Conservation (phyloP, 2,113 vertebrate species). For the Pogonocichla stellata region DNA sequence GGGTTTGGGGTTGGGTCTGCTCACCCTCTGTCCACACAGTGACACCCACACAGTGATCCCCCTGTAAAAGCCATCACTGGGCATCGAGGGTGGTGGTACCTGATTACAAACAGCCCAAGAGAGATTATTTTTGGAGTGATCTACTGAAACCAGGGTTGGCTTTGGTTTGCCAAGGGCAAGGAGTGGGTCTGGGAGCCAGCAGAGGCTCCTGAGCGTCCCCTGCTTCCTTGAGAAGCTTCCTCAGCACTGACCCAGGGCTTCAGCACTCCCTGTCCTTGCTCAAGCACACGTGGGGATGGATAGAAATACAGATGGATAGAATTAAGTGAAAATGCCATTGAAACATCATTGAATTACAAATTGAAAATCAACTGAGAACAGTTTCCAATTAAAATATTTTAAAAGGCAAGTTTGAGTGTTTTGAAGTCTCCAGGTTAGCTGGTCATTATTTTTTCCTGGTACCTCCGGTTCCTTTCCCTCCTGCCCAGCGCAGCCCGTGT, state of each 20-base stretch:
- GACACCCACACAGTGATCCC: not conserved
- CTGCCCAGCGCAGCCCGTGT: not conserved
- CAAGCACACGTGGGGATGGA: not conserved
- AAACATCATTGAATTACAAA: not conserved
- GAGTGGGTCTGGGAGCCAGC: not conserved
- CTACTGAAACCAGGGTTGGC: not conserved
- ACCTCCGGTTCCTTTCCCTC: not conserved
- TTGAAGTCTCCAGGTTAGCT: not conserved
- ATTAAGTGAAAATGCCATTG: not conserved
- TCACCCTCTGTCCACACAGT: not conserved
- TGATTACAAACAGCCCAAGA: fast-evolving
- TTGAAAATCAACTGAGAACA: not conserved
- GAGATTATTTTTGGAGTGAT: fast-evolving
- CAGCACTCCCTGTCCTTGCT: not conserved
- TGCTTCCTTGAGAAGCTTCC: not conserved
- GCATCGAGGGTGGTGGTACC: fast-evolving
- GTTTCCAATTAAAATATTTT: not conserved
- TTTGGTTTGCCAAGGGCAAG: not conserved
- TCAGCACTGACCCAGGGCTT: not conserved
- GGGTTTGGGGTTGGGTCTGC: not conserved
- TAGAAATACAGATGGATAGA: not conserved
- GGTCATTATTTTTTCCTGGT: not conserved
- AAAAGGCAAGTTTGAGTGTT: not conserved
- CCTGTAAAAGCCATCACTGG: fast-evolving
- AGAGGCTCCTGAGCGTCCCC: fast-evolving